Conservation (phyloP, 2,888 invertebrate species). For the Epirrhoe tristata region DNA sequence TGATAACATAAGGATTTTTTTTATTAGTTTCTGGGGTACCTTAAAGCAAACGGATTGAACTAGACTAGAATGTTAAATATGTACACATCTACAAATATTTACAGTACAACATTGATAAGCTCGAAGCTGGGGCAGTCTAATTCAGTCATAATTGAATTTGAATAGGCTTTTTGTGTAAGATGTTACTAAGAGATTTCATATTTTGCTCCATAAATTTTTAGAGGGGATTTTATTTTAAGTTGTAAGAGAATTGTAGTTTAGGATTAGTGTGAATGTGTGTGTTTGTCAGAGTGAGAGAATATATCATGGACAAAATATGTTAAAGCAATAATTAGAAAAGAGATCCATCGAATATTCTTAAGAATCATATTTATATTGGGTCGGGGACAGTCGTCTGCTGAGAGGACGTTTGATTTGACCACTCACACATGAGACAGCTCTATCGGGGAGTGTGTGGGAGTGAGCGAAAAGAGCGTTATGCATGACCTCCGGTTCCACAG, state of each 20-base stretch:
- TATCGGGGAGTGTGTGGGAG: background rate
- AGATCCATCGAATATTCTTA: background rate
- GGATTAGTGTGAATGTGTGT: background rate
- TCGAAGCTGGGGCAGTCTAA: constrained; percentile 37
- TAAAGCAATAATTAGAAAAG: too few relatives aligned
- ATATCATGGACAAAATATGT: too few relatives aligned
- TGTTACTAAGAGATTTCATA: background rate
- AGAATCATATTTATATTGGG: too few relatives aligned
- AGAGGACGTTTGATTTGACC: too few relatives aligned
- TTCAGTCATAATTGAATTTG: constrained; percentile 39
- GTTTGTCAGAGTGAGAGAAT: background rate
- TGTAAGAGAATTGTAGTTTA: background rate
- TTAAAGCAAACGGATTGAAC: background rate
- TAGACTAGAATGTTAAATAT: constrained; percentile 9
- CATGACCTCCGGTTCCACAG: constrained; percentile 52
- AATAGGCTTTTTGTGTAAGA: constrained; percentile 15
- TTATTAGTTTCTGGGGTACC: constrained; percentile 11
- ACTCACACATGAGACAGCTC: constrained; percentile 11
- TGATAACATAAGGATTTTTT: constrained; percentile 9
- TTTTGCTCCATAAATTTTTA: background rate
- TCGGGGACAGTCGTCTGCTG: too few relatives aligned
- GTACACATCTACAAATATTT: constrained; percentile 14
- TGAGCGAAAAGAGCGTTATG: constrained; percentile 16
- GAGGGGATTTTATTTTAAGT: background rate
- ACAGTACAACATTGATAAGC: constrained; percentile 45